Base-by-base conservation (phyloP, 2,888 invertebrate species). In the Sylvicola fuscatus region DNA sequence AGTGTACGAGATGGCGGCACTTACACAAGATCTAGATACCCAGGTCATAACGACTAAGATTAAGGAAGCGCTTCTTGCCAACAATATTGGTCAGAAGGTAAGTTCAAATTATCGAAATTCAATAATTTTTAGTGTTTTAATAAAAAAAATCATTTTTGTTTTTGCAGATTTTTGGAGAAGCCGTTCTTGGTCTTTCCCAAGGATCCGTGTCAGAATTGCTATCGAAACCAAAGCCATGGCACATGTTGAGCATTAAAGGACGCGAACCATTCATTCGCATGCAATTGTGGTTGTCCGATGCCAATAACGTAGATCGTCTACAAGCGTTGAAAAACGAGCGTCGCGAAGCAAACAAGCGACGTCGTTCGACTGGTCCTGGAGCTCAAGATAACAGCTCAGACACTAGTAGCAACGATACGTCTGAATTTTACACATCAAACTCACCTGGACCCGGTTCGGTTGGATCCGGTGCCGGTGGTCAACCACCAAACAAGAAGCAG, bases 211-310 rank as follows among this genome's bases (percentile, higher is more conserved):
- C 92, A 49, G 98, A 98, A 58, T 65, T 98, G 41, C 67, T 98
- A 6, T 92, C 93, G 40, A 95, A 95, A 56, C 97, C 97, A 3
- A 97, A 97, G 51, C 95, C 95, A 0, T 97, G 97, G 95, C 92
- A 92, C 54, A 92, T 95, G 92, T 69, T 97, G 37, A 93, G 92
- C 53, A 90, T 93, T 54, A 95, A 95, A 56, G 97, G 97, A 1
- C 69, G 95, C 21, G 97, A 97, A 52, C 90, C 92, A 0, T 92
- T 92, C 60, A 89, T 92, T 44, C 67, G 90, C 35, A 92, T 92
- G 92, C 93, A 95, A 53, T 58, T 93, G 41, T 97, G 97, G 97
- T 67, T 95, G 26, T 83, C 86, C 47, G 95, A 97, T 53, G 79
- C 90, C 8, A 83, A 89, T 56, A 95, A 93, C 56, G 77, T 95